Evolutionary conservation across 2,113 vertebrate genomes (phyloP).

Genomic region (Prietella phreatophila): DNA sequence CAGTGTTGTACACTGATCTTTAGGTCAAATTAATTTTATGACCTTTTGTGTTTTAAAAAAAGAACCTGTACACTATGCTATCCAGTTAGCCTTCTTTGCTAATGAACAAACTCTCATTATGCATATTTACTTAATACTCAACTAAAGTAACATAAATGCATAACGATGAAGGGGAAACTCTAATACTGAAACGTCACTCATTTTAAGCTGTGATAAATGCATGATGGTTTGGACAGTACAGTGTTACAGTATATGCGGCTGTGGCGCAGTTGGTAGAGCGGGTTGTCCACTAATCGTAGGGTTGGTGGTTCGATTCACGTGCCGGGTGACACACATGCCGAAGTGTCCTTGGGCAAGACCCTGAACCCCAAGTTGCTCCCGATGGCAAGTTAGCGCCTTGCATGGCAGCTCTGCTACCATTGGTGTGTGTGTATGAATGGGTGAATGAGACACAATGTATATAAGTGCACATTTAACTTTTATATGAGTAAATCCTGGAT

Average conservation of each 20-base stretch:
- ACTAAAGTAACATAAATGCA: too few relatives aligned
- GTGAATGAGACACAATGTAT: too few relatives aligned
- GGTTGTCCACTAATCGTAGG: too few relatives aligned
- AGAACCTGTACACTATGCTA: background rate
- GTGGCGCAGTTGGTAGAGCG: too few relatives aligned
- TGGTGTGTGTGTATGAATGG: too few relatives aligned
- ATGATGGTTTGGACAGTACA: background rate
- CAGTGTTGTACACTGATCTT: background rate
- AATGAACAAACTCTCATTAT: background rate
- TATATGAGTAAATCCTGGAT: background rate
- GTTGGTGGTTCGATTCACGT: too few relatives aligned
- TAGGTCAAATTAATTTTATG: background rate
- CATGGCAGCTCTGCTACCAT: too few relatives aligned
- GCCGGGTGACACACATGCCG: too few relatives aligned
- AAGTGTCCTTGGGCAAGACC: too few relatives aligned
- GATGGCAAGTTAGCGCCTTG: too few relatives aligned
- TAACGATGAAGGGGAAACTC: background rate
- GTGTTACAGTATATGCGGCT: background rate
- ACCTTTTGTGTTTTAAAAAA: background rate
- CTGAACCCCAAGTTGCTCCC: too few relatives aligned
- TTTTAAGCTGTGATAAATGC: background rate
- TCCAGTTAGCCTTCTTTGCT: background rate
- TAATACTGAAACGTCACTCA: background rate
- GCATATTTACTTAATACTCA: background rate
- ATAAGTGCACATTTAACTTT: too few relatives aligned